A percentile compares a stretch with the other conserved stretches of the same genome.
Conservation (phyloP, 2,888 invertebrate genomes). For the Dinocampus coccinellae region DNA sequence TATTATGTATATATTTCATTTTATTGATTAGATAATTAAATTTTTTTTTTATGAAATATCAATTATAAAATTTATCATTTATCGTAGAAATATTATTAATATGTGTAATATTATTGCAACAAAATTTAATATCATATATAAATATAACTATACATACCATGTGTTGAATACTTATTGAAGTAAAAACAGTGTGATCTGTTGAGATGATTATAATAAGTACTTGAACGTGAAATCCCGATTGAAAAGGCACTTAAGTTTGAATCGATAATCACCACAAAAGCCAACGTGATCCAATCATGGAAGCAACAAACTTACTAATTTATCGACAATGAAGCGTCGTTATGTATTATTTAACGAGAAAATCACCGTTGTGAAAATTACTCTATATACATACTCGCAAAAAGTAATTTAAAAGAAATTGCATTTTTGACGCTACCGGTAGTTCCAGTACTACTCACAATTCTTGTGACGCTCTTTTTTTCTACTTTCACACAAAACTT, state of each 20-base stretch:
- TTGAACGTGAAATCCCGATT: conserved; percentile 7
- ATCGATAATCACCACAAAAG: conserved; percentile 27
- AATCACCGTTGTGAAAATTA: background rate
- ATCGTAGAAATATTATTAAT: no score
- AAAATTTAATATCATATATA: no score
- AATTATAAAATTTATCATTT: no score
- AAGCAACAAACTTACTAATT: conserved; percentile 34
- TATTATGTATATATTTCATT: background rate
- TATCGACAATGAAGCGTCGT: conserved; percentile 31
- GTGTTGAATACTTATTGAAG: background rate
- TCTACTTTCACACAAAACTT: background rate
- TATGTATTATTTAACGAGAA: conserved; percentile 29
- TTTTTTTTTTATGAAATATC: no score
- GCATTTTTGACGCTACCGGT: background rate
- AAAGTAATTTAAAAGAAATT: background rate
- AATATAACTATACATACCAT: background rate
- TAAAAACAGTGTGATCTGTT: background rate
- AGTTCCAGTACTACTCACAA: no score
- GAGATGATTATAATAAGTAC: conserved; percentile 9
- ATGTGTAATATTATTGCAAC: no score
- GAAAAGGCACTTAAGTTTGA: background rate
- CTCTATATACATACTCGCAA: background rate
- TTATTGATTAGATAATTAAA: no score
- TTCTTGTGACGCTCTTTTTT: no score
- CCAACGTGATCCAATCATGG: conserved; percentile 36